A percentile compares a stretch with the other conserved stretches of the same genome.
phyloP scores from a whole-genome alignment of 2,113 vertebrate genomes.

The Oncorhynchus mykiss region DNA sequence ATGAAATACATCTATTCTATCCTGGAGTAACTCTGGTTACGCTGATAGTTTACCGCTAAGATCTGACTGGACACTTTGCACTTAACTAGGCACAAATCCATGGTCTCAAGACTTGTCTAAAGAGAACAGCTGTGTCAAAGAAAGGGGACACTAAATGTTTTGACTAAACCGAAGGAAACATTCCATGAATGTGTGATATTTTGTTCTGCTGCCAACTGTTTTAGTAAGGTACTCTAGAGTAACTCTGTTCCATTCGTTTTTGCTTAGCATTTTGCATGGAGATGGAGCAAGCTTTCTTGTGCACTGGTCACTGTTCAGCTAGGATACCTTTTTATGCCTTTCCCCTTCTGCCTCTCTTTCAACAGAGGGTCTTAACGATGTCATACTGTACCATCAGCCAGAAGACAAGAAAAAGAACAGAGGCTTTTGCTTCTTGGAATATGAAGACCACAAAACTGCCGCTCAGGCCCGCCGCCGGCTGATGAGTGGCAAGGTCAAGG shows the following conservation, averaged over 20 bases:
- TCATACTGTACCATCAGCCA: constrained; percentile 98
- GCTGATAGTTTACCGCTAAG: constrained; percentile 69
- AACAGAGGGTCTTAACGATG: constrained; percentile 97
- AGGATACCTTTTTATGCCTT: background rate
- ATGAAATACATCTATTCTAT: constrained; percentile 13
- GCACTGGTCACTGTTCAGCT: background rate
- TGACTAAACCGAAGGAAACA: background rate
- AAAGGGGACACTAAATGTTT: background rate
- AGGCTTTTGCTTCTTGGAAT: constrained; percentile 98
- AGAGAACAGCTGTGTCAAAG: background rate
- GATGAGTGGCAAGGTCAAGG: constrained; percentile 99
- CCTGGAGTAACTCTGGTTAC: constrained; percentile 58
- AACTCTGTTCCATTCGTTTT: background rate
- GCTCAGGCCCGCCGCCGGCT: constrained; percentile 95
- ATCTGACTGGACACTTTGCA: constrained; percentile 57
- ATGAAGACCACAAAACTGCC: constrained; percentile 99
- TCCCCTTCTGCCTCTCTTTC: constrained; percentile 17
- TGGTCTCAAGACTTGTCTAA: background rate
- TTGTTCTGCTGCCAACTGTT: background rate
- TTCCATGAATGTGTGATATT: background rate
- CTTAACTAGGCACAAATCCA: background rate
- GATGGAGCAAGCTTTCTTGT: background rate
- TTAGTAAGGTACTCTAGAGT: background rate
- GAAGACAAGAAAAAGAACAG: constrained; percentile 99
- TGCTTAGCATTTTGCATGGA: background rate